phyloP scores from a whole-genome alignment of 1,140 invertebrate species.

The Hyphantria cunea region DNA sequence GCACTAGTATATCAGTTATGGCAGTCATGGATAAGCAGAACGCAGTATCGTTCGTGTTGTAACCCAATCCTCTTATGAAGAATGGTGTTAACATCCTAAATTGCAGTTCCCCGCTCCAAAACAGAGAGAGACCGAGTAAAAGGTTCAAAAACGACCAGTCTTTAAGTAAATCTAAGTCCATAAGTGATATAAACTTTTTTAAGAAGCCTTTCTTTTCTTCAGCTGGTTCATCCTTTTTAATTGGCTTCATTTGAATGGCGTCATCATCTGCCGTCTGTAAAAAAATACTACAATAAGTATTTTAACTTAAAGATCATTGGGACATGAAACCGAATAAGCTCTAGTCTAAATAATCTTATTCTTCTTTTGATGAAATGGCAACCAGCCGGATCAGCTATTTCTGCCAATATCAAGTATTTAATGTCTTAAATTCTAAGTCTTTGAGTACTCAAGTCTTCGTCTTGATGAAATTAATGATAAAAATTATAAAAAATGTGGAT shows the following conservation, averaged over 20 bases:
- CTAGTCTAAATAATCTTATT: no score
- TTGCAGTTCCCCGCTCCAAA: constrained; percentile 88
- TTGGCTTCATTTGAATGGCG: constrained; percentile 77
- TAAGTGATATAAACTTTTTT: constrained; percentile 81
- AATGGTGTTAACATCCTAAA: constrained; percentile 90
- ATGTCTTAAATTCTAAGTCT: no score
- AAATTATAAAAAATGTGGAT: no score
- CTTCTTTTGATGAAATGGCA: no score
- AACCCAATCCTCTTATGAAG: constrained; percentile 86
- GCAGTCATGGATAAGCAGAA: constrained; percentile 88
- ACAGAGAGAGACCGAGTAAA: constrained; percentile 86
- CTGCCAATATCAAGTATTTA: no score
- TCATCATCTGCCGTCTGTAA: constrained; percentile 74
- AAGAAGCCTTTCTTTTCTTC: constrained; percentile 76
- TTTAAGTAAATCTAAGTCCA: constrained; percentile 85
- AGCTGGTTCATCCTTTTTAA: constrained; percentile 61
- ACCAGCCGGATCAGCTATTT: no score
- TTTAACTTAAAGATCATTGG: no score
- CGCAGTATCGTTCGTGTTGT: constrained; percentile 85
- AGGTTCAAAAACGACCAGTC: constrained; percentile 87
- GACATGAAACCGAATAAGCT: no score
- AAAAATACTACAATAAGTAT: no score
- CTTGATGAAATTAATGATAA: no score
- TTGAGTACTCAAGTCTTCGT: no score
- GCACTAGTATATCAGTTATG: constrained; percentile 87